Base-by-base conservation (phyloP, 1,140 invertebrate genomes). In the Plectrocnemia conspersa region DNA sequence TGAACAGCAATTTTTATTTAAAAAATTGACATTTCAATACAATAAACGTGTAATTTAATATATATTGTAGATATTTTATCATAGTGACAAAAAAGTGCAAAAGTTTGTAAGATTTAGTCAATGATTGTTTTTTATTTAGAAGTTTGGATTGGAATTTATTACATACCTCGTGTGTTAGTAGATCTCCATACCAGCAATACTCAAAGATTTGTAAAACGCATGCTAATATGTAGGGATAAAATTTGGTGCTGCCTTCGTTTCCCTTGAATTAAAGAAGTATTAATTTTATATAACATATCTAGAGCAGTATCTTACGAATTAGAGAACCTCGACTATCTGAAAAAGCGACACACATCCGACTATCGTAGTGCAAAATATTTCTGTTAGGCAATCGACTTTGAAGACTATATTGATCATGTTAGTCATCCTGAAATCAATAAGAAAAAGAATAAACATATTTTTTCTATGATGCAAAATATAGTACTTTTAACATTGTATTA, bases 261-360 rank as follows among this genome's bases (percentile, higher is more conserved):
- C 42, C 48, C 56, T 58, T 4, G 11, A 4, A 6, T 4, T 22
- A 3, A 41, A 19, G 10, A 3, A 41, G 4, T 6, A 46, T 18
- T 22, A 40, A 24, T 52, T 23, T 23, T 41, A 21, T 21, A 25
- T 41, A 41, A 21, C 5, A 10, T 6, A 52, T 3, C 15, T 16
- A 29, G 18, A 44, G 29, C 7, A n/a, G 22, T 46, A 45, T 54
- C 21, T 46, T 16, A 16, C 10, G 15, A 16, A 42, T 21, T 42
- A 21, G 23, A 18, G 18, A 18, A 57, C 56, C 45, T 58, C 33
- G 9, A 32, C 33, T 5, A 58, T 21, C 49, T 58, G 56, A 50
- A 41, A 58, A 3, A 58, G 24, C 1, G 56, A 58, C 1, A 54
- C 35, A 33, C 56, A 58, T 25, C 56, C 56, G 3, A 54, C 38